These are phyloP conservation scores for Odontesthes bonariensis DNA, from an alignment of 2,113 vertebrate species.

Conservation along the genomic window DNA sequence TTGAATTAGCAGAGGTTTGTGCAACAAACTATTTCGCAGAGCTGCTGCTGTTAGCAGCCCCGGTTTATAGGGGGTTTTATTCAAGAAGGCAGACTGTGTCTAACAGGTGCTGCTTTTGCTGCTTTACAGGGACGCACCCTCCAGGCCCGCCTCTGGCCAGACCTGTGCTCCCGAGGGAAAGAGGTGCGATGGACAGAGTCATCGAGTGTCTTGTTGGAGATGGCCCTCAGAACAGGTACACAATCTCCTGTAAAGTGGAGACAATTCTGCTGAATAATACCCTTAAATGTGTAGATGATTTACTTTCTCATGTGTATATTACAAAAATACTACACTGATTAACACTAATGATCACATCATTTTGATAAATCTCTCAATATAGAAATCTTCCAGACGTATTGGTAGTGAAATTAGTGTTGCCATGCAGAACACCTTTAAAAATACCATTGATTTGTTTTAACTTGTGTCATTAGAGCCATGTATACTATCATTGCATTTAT, in stretches of 20 bases:
- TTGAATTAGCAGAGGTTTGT: slow-evolving; percentile 68
- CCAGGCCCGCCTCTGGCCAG: slow-evolving; percentile 96
- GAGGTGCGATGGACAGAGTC: slow-evolving; percentile 93
- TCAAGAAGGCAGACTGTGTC: slow-evolving; percentile 25
- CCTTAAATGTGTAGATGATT: neutral
- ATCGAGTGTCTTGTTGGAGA: slow-evolving; percentile 98
- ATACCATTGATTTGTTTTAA: neutral
- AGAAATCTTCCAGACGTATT: neutral
- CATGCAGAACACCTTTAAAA: neutral
- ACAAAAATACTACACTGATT: neutral
- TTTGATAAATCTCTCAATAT: neutral
- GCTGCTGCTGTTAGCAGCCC: neutral
- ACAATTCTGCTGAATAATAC: neutral
- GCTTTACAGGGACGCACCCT: slow-evolving; percentile 91
- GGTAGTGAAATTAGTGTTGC: neutral
- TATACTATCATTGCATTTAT: neutral
- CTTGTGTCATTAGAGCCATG: too few relatives aligned
- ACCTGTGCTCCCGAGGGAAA: slow-evolving; percentile 92
- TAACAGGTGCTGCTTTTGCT: slow-evolving; percentile 45
- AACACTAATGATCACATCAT: neutral
- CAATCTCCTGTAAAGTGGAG: neutral
- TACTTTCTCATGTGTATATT: neutral
- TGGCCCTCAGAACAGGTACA: slow-evolving; percentile 95
- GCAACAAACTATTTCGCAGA: slow-evolving; percentile 41
- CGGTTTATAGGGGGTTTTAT: slow-evolving; percentile 42